Evolutionary conservation across 1,140 invertebrate genomes (phyloP).

Genomic region (Potamilus streckersoni): DNA sequence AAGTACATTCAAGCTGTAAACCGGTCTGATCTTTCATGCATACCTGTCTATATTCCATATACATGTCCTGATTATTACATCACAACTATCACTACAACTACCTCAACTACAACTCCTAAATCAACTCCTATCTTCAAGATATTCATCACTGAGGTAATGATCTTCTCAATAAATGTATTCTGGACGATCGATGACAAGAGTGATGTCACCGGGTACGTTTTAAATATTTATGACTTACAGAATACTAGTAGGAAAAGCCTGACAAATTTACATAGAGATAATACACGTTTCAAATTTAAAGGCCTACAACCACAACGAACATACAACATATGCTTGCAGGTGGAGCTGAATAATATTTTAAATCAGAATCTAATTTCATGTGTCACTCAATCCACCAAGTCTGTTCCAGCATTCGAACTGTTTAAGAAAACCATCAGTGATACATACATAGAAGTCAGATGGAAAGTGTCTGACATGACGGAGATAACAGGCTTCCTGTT

Average conservation of each 20-base stretch:
- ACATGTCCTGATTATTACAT: constrained; percentile 19
- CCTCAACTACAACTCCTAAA: constrained; percentile 9
- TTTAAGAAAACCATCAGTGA: background rate
- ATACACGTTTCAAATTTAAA: constrained; percentile 8
- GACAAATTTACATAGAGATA: background rate
- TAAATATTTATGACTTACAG: background rate
- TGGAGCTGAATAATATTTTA: constrained; percentile 8
- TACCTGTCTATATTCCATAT: background rate
- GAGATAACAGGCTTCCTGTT: too few relatives aligned
- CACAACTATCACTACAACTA: constrained; percentile 34
- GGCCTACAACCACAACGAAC: constrained; percentile 4
- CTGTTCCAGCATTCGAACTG: background rate
- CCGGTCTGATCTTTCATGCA: background rate
- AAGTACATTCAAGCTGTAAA: constrained; percentile 5
- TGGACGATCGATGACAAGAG: constrained; percentile 18
- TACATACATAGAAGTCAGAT: background rate
- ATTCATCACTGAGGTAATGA: background rate
- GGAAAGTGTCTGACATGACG: background rate
- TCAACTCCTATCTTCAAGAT: constrained; percentile 14
- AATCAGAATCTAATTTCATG: background rate
- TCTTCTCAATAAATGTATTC: constrained; percentile 17
- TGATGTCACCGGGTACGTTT: constrained; percentile 18
- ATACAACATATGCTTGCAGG: constrained; percentile 24
- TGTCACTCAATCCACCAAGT: background rate
- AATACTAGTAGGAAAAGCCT: background rate